Conservation (phyloP, 2,888 invertebrate genomes). For the Diaperis boleti region DNA sequence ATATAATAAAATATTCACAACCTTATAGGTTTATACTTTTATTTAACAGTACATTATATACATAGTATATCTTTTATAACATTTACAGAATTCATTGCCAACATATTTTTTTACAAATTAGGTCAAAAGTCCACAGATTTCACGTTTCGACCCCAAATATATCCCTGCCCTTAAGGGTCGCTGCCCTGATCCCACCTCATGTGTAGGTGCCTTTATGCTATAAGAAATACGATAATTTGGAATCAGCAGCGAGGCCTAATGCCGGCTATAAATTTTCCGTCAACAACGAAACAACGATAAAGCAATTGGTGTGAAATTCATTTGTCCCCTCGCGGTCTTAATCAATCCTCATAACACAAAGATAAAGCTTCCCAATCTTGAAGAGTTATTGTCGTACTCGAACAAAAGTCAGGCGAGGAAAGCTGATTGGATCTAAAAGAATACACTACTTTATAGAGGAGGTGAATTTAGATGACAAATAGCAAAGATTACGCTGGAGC, state of each 20-base stretch:
- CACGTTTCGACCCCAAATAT: background rate
- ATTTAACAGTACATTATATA: too few species aligned
- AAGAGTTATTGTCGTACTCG: conserved; percentile 61
- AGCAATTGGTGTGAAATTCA: conserved; percentile 66
- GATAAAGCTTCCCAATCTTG: conserved; percentile 63
- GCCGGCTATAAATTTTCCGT: conserved; percentile 61
- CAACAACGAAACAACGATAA: conserved; percentile 62
- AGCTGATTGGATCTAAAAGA: conserved; percentile 65
- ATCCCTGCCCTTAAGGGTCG: background rate
- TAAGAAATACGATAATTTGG: conserved; percentile 62
- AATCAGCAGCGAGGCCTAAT: conserved; percentile 59
- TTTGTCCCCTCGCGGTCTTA: conserved; percentile 64
- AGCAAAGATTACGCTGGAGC: conserved; percentile 62
- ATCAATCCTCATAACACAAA: conserved; percentile 66
- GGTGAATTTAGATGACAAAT: conserved; percentile 66
- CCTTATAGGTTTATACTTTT: too few species aligned
- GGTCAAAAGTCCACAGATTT: too few species aligned
- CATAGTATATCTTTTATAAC: too few species aligned
- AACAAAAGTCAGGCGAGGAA: conserved; percentile 63
- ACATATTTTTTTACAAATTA: too few species aligned
- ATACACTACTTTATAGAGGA: conserved; percentile 64
- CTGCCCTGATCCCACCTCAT: background rate
- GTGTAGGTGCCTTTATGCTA: conserved; percentile 31
- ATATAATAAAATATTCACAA: too few species aligned
- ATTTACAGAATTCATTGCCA: too few species aligned